Base-by-base conservation (phyloP, 1,140 invertebrate species). In the Campodea augens region DNA sequence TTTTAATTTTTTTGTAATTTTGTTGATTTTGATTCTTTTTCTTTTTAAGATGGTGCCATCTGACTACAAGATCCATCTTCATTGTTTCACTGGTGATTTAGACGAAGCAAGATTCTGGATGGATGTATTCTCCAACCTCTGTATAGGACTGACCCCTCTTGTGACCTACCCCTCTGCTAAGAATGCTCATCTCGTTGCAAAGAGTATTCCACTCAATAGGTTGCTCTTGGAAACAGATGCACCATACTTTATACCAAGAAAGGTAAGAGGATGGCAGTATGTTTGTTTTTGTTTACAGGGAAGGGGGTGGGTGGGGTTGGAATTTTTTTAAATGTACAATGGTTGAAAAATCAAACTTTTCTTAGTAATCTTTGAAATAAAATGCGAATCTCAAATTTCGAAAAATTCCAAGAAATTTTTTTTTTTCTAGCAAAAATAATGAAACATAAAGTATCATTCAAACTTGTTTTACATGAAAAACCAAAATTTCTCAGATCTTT, bases 191-290 rank as follows among this genome's bases (percentile, higher is more conserved):
- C 51, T 64, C 38, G 57, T 67, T 5, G 63, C 59, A 3, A 43
- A 49, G 19, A 52, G 52, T 15, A 51, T 70, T 25, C 65, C 67
- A 1, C 49, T 70, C 1, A 51, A 65, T 25, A 50, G 56, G 38
- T 50, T 70, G 2, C 51, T 69, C 5, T 46, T 70, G 18, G 67
- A 70, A 51, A 70, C 67, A 4, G 67, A 70, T 53, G 55, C 67
- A 15, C 67, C 67, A 12, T 69, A 67, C 49, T 69, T 68, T 52
- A 43, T 66, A 10, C 66, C 66, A n/a, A 44, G 45, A 29, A 27
- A 44, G 10, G 51, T 54, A 45, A 53, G 39, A 32, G 27, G 15
- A 32, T 32, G 27, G 15, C 7, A 32, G 27, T 15, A 32, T 15
- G 27, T 32, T 32, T 32, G 27, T 49, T 20, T 46, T 21, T n/a